Conservation (phyloP, 2,797 vertebrate species). For the Peromyscus nudipes region DNA sequence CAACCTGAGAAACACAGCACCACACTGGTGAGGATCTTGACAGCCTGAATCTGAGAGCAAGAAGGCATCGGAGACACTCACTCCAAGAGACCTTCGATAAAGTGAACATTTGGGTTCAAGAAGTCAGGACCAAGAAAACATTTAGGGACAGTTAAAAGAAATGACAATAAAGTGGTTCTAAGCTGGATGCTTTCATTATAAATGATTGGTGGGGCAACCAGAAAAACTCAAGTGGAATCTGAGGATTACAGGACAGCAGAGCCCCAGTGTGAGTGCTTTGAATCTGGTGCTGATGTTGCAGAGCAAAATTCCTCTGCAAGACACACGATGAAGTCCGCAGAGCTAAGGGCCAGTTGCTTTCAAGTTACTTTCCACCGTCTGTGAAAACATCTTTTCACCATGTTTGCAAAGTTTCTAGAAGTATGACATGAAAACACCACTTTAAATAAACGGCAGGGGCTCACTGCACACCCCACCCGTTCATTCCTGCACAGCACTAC, state of each 20-base stretch:
- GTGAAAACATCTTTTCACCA: not conserved
- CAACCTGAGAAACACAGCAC: not conserved
- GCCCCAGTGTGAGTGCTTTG: not conserved
- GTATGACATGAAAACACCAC: not conserved
- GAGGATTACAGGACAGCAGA: not conserved
- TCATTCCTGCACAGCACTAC: not conserved
- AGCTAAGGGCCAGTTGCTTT: constrained; percentile 14
- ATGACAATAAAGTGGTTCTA: not conserved
- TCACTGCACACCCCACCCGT: not conserved
- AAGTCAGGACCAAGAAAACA: not conserved
- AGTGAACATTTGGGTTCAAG: not conserved
- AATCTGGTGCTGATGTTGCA: not conserved
- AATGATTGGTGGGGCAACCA: not conserved
- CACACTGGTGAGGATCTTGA: not conserved
- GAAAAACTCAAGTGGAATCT: not conserved
- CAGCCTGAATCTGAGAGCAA: not conserved
- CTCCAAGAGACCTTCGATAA: not conserved
- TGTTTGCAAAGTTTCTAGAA: constrained; percentile 21
- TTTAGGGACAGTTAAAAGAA: not conserved
- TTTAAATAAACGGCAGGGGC: not conserved
- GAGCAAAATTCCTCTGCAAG: not conserved
- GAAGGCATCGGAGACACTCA: not conserved
- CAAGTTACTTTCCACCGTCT: not conserved
- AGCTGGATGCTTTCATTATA: not conserved
- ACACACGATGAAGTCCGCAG: not conserved